Base-by-base conservation (phyloP, 2,888 invertebrate species). In the Amblyjoppa proteus region DNA sequence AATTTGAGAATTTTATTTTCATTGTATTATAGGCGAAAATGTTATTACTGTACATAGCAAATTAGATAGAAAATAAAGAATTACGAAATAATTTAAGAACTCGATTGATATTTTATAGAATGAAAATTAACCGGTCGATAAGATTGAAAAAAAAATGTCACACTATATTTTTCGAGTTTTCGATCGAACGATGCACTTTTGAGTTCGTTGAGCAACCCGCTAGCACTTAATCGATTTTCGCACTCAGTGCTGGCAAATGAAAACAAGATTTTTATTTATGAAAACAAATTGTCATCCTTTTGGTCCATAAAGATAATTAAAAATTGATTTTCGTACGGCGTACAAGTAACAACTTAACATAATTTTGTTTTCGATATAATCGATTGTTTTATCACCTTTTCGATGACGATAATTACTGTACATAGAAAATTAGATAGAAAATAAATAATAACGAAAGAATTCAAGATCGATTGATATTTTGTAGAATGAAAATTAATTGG, bases 41-140 rank as follows among this genome's bases (percentile, higher is more conserved):
- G 34, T n/a, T 64, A 71, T 34, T 34, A 28, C 58, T 58, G 71
- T 71, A 71, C 31, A 53, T 71, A 71, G 53, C 28, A 69, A 28
- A 13, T 31, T 64, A 34, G 34, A 31, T 49, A 11, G 25, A 16
- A 9, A 41, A 69, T 41, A 69, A 45, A 9, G 13, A 69, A 28
- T 64, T 16, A 6, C 16, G 5, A 16, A 9, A 69, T 28, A 31
- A 13, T 9, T 45, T 2, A 31, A 49, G 0, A 28, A 25, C 11
- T 58, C 3, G 11, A 25, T 25, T 20, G 25, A 56, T 20, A 6
- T 7, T 56, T 25, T 25, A 25, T 56, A 20, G 25, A 56, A 56
- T 6, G n/a, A 11, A 28, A 28, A 56, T 11, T 2, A 2, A 58
- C 25, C 56, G 3, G 25, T 58, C 56, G 56, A 58, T 28, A 20